Evolutionary conservation across 2,888 invertebrate genomes (phyloP), one percentile per base, ranked within the genome.

Genomic region (Operophtera brumata): DNA sequence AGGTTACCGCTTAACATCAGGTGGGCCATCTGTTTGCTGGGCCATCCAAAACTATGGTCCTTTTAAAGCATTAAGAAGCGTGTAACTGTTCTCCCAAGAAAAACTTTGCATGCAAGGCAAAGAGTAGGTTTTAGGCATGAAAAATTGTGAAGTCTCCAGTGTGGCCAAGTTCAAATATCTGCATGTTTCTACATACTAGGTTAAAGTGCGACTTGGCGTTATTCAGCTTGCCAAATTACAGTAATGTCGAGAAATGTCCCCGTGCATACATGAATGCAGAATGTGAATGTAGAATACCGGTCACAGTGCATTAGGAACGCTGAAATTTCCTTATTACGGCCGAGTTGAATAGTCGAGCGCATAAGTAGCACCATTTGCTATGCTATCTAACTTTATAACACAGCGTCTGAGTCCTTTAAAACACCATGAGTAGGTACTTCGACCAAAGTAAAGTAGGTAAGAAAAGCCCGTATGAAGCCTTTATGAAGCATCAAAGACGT

Each of bases 321-420:
- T 57, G 51, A 54, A 61, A 58, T 56, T 54, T 56, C 42, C 54
- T 58, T 59, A 59, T 49, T 53, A 54, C 54, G 44, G 26, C 35
- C n/a, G 48, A 49, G 54, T 46, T 47, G 54, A 51, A 46, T 51
- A 51, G 45, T 39, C 28, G 20, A 34, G 45, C 34, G 52, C 47
- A 54, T 53, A 50, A 59, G 47, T 42, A 44, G 45, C 26, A 47
- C 32, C 30, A 28, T 49, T 20, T 20, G 20, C 20, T 20, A 20
- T 20, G 20, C 20, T 20, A 20, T 20, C 2, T 20, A 20, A 20
- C 20, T 20, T 3, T 20, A 20, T 20, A 20, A 20, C 20, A 20
- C n/a, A n/a, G n/a, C n/a, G n/a, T n/a, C n/a, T n/a, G n/a, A n/a
- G n/a, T n/a, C n/a, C n/a, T n/a, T n/a, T n/a, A n/a, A n/a, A n/a